Base-by-base conservation (phyloP, 2,113 vertebrate species). In the Anser cygnoides region DNA sequence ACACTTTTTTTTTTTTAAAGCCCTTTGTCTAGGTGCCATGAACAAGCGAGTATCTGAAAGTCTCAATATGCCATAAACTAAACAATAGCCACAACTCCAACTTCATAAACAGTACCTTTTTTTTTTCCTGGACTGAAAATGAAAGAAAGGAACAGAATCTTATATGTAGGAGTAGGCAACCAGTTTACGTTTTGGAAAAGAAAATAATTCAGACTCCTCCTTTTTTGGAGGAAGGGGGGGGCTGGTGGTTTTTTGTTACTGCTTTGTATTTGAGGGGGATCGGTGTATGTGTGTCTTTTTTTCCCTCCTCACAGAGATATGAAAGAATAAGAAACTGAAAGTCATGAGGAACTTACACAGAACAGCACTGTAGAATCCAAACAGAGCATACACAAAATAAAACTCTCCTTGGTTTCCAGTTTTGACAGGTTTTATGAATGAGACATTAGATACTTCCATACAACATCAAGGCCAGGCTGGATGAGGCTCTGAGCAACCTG, bases 11-110 rank as follows among this genome's bases (percentile, higher is more conserved):
- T 50, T 12, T 15, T 50, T 41, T 63, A 88, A 93, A 62, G 15
- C 5, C 20, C 6, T 22, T 74, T 67, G 62, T 68, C 44, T 65
- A 79, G 28, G 9, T 75, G 15, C 17, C 63, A 25, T 54, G 73
- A 73, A 22, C 66, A 63, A 78, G 25, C 0, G 0, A 1, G 0
- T 28, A 9, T 55, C 44, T 63, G 21, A 82, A 54, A 11, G 18
- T 33, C 44, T 71, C 41, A 16, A 29, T 65, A 33, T 37, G 31
- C 44, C 46, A 37, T 16, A 35, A 86, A 43, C 23, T 54, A 39
- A 28, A 62, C 15, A 89, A 57, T 7, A 65, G 17, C 28, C 49
- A 58, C 17, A 67, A 49, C 22, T 92, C n/a, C 44, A 43, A 25
- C 35, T 70, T 41, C 11, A 49, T 8, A 46, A 63, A 23, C 37